phyloP scores from a whole-genome alignment of 2,888 invertebrate species.

The Trissolcus japonicus region DNA sequence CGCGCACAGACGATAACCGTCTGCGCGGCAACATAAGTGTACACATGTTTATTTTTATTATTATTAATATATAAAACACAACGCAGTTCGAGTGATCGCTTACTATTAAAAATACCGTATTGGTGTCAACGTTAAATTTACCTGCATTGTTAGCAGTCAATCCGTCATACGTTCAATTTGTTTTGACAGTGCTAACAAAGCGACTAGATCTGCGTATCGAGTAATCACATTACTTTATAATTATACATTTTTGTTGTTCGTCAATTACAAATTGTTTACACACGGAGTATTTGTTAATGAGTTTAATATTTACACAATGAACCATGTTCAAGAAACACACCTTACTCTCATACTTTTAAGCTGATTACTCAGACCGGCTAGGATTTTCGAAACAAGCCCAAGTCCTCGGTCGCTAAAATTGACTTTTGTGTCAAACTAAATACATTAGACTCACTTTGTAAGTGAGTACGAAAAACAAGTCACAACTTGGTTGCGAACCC shows the following conservation, averaged over 20 bases:
- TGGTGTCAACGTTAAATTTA: conserved; percentile 32
- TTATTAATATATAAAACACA: conserved; percentile 17
- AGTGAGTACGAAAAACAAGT: no score
- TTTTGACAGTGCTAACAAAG: conserved; percentile 9
- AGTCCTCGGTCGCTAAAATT: no score
- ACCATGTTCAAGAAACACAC: conserved; percentile 25
- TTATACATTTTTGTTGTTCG: conserved; percentile 18
- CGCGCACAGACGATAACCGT: conserved; percentile 23
- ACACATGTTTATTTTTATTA: conserved; percentile 8
- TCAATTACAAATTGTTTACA: conserved; percentile 21
- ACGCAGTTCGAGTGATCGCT: conserved; percentile 28
- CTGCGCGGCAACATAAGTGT: conserved; percentile 41
- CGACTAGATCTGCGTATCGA: conserved; percentile 35
- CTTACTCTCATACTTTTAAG: conserved; percentile 3
- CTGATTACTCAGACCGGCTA: no score
- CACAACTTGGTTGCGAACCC: no score
- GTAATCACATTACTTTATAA: conserved; percentile 14
- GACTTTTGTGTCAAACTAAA: no score
- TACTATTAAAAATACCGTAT: conserved; percentile 10
- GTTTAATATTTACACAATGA: conserved; percentile 39
- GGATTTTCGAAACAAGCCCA: no score
- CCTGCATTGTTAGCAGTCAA: conserved; percentile 11
- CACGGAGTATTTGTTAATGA: conserved; percentile 36
- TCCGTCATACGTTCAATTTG: conserved; percentile 11
- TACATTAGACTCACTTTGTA: background rate